Percentiles rank a stretch among this genome's conserved stretches.
Evolutionary conservation across 35 echinoderm and acorn worm species (phyloP).

Genomic region (Anneissia japonica): DNA sequence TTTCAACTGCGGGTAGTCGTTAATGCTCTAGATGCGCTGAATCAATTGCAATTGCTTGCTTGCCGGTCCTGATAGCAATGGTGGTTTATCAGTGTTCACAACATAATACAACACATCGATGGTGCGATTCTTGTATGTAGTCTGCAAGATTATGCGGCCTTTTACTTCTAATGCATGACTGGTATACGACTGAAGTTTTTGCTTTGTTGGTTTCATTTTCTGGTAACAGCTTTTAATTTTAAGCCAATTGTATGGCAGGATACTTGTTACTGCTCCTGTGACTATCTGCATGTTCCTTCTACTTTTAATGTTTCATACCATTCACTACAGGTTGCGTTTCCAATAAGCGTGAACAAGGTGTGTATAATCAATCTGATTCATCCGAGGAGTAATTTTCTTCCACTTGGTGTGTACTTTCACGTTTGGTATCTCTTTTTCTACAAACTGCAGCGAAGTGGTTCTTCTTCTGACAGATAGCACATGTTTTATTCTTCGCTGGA

Average conservation of each 20-base stretch:
- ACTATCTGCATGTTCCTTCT: slow-evolving; percentile 39
- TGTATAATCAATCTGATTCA: not conserved
- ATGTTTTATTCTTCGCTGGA: slow-evolving; percentile 46
- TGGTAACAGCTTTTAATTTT: not conserved
- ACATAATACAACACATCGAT: slow-evolving; percentile 40
- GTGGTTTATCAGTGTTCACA: slow-evolving; percentile 36
- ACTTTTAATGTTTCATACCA: slow-evolving; percentile 57
- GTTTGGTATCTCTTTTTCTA: not conserved
- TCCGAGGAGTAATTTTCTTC: not conserved
- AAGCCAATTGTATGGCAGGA: slow-evolving; percentile 43
- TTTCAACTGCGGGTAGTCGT: slow-evolving; percentile 48
- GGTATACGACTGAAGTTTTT: slow-evolving; percentile 51
- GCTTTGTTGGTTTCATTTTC: slow-evolving; percentile 1
- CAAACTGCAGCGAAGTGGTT: slow-evolving; percentile 64
- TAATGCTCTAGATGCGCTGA: slow-evolving; percentile 30
- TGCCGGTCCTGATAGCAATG: slow-evolving; percentile 41
- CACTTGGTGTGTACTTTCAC: slow-evolving; percentile 8
- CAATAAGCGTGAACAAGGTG: not conserved
- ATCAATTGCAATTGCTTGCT: slow-evolving; percentile 32
- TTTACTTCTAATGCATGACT: slow-evolving; percentile 34
- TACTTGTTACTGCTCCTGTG: slow-evolving; percentile 50
- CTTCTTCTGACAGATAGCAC: slow-evolving; percentile 23
- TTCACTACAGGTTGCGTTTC: not conserved
- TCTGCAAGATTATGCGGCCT: slow-evolving; percentile 13
- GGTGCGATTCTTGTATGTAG: slow-evolving; percentile 34